A percentile compares a stretch with the other conserved stretches of the same genome.
Evolutionary conservation across 2,888 invertebrate genomes (phyloP).

Genomic region (Blera fallax): DNA sequence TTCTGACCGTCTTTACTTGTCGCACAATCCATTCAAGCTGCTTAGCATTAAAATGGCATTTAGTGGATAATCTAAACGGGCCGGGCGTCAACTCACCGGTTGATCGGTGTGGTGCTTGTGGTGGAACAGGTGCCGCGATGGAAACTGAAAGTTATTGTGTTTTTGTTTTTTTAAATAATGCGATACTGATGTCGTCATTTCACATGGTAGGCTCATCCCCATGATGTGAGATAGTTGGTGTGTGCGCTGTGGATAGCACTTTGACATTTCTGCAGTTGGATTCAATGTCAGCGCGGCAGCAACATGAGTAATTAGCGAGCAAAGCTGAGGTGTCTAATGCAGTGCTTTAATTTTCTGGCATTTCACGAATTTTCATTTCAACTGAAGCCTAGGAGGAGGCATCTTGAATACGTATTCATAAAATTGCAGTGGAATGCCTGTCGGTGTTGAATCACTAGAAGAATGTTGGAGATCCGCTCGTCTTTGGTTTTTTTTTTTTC

Average conservation of each 20-base stretch:
- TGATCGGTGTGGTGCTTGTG: neutral
- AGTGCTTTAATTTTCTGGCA: slow-evolving; percentile 40
- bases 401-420: neutral
- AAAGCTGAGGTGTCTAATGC: neutral
- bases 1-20: slow-evolving; percentile 3
- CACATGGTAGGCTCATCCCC: slow-evolving; percentile 30
- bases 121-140: slow-evolving; percentile 18
- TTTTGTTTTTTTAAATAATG: slow-evolving; percentile 12
- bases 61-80: slow-evolving; percentile 24
- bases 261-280: slow-evolving; percentile 46
- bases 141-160: slow-evolving; percentile 25
- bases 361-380: slow-evolving; percentile 54
- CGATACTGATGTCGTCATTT: slow-evolving; percentile 16
- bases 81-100: slow-evolving; percentile 31
- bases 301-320: slow-evolving; percentile 54
- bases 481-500: too few relatives aligned
- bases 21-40: neutral
- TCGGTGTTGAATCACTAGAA: neutral
- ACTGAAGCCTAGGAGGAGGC: neutral
- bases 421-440: neutral
- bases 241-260: slow-evolving; percentile 9
- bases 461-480: neutral
- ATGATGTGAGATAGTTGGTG: slow-evolving; percentile 15
- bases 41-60: slow-evolving; percentile 29
- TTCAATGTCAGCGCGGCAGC: slow-evolving; percentile 49